Evolutionary conservation across 1,140 invertebrate species (phyloP).

Genomic region (Tetramorium simillimum): DNA sequence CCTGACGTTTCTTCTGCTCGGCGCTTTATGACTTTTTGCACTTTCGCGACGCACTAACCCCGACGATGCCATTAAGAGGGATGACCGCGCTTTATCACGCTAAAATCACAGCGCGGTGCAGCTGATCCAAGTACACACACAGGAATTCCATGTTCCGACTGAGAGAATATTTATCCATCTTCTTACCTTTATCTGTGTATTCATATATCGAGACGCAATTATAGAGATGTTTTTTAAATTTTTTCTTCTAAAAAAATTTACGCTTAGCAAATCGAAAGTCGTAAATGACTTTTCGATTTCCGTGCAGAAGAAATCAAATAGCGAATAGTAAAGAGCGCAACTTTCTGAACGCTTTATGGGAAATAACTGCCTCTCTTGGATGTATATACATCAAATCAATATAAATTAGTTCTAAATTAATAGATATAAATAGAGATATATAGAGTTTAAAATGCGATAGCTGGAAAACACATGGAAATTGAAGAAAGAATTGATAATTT

Average conservation of each 20-base stretch:
- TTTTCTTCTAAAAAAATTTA: too few relatives aligned
- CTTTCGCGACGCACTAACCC: conserved; percentile 39
- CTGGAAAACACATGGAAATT: background rate
- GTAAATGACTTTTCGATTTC: background rate
- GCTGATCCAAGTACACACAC: conserved; percentile 10
- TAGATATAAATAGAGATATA: too few relatives aligned
- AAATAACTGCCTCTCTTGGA: background rate
- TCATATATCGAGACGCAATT: background rate
- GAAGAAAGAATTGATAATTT: background rate
- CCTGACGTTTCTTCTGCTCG: conserved; percentile 36
- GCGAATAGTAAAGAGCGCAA: background rate
- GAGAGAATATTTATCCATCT: conserved; percentile 26
- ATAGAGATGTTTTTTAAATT: background rate
- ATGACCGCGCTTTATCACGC: conserved; percentile 31
- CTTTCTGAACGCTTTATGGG: background rate
- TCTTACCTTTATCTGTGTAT: background rate
- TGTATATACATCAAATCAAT: background rate
- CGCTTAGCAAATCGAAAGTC: background rate
- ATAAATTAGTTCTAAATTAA: too few relatives aligned
- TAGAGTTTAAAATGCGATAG: background rate
- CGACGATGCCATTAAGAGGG: conserved; percentile 31
- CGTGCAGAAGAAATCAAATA: background rate
- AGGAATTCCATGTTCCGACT: background rate
- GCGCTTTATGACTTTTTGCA: conserved; percentile 56
- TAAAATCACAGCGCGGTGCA: conserved; percentile 22